A percentile compares a stretch with the other conserved stretches of the same genome.
These are phyloP conservation scores for Gallinago solitaria DNA, from an alignment of 2,797 vertebrate species.

Conservation along the genomic window DNA sequence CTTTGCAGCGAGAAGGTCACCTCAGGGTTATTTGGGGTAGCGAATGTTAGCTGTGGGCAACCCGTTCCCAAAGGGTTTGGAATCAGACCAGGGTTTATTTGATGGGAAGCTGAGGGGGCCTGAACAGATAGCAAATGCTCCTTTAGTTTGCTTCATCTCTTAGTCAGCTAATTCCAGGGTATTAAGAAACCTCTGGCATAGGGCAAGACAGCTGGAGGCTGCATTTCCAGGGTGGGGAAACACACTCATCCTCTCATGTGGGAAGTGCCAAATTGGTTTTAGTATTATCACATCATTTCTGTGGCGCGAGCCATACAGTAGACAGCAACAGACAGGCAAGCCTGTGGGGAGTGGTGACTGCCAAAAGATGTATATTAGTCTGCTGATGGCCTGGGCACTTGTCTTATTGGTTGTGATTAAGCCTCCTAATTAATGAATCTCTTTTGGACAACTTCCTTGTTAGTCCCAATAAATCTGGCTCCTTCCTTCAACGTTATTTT, in stretches of 20 bases:
- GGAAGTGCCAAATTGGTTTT: slow-evolving; percentile 50
- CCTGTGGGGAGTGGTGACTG: slow-evolving; percentile 30
- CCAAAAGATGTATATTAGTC: slow-evolving; percentile 42
- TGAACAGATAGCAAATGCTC: slow-evolving; percentile 35
- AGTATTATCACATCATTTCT: slow-evolving; percentile 51
- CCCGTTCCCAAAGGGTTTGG: slow-evolving; percentile 43
- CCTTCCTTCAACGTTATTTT: neutral
- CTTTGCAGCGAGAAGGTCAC: slow-evolving; percentile 39
- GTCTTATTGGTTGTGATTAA: slow-evolving; percentile 52
- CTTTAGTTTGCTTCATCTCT: slow-evolving; percentile 39
- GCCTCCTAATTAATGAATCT: slow-evolving; percentile 42
- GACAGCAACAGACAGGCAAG: slow-evolving; percentile 36
- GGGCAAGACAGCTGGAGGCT: slow-evolving; percentile 48
- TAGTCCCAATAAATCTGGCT: slow-evolving; percentile 22
- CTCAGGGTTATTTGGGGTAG: slow-evolving; percentile 15
- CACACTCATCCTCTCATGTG: neutral
- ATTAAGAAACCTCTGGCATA: slow-evolving; percentile 43
- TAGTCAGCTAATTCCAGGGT: slow-evolving; percentile 50
- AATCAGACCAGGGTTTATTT: slow-evolving; percentile 41
- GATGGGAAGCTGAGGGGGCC: neutral
- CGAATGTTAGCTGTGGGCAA: slow-evolving; percentile 52
- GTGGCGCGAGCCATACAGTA: neutral
- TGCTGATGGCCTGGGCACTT: neutral
- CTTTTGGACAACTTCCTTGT: slow-evolving; percentile 48
- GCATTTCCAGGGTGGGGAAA: slow-evolving; percentile 41